Evolutionary conservation across 2,888 invertebrate species (phyloP).

Genomic region (Eudemis profundana): DNA sequence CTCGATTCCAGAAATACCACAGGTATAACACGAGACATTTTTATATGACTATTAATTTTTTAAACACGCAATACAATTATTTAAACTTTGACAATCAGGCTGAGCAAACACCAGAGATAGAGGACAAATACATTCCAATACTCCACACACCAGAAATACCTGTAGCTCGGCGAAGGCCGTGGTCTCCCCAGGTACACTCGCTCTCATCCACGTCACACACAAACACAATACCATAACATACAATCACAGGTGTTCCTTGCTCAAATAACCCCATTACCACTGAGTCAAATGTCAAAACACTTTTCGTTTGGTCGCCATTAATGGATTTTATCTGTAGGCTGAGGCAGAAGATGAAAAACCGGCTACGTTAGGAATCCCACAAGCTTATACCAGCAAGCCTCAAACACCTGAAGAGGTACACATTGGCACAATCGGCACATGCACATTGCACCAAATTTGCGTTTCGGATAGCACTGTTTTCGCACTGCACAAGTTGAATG

Average conservation of each 20-base stretch:
- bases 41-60: conserved; percentile 29
- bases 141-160: conserved; percentile 67
- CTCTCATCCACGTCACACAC: conserved; percentile 33
- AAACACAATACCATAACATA: conserved; percentile 32
- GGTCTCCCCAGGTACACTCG: conserved; percentile 73
- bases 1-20: conserved; percentile 79
- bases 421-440: conserved; percentile 56
- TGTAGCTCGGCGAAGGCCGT: conserved; percentile 73
- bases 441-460: conserved; percentile 46
- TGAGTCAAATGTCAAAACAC: conserved; percentile 14
- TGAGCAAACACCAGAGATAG: conserved; percentile 78
- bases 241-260: conserved; percentile 38
- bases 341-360: conserved; percentile 70
- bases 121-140: conserved; percentile 76
- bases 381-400: conserved; percentile 70
- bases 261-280: conserved; percentile 24
- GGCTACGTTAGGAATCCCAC: conserved; percentile 73
- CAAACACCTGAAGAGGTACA: conserved; percentile 76
- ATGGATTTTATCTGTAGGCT: conserved; percentile 77
- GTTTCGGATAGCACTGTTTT: conserved; percentile 41
- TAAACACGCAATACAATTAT: conserved; percentile 40
- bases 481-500: conserved; percentile 40
- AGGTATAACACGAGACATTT: conserved; percentile 62
- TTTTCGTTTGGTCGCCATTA: conserved; percentile 75
- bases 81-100: conserved; percentile 63